Evolutionary conservation across 1,140 invertebrate species (phyloP).

Genomic region (Hypsibius dujardini): DNA sequence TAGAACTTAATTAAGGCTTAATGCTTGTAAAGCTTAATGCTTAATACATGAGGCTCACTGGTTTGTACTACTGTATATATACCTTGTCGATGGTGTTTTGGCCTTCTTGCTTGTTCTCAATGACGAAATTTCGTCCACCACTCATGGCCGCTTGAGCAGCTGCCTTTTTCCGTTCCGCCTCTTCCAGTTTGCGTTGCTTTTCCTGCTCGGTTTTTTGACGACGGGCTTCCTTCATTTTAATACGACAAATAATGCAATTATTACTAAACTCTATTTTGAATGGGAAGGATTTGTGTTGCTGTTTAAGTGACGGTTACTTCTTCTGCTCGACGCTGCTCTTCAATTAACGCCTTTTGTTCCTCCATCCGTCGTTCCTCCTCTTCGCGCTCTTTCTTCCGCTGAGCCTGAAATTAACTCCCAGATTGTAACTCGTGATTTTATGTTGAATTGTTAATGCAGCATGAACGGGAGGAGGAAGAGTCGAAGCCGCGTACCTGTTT

Average conservation of each 20-base stretch:
- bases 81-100: not conserved
- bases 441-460: not conserved
- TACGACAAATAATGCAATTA: not conserved
- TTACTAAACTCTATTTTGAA: not conserved
- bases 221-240: not conserved
- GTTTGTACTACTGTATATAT: not conserved
- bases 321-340: not conserved
- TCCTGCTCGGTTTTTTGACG: not conserved
- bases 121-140: constrained; percentile 10
- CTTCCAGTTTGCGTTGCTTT: constrained; percentile 2
- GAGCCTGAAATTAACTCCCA: not conserved
- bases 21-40: too few species aligned
- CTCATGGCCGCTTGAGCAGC: not conserved
- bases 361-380: constrained; percentile 10
- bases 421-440: not conserved
- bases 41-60: not conserved
- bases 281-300: not conserved
- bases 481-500: constrained; percentile 44
- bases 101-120: not conserved
- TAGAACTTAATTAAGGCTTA: not conserved
- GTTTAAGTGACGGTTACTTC: not conserved
- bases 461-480: not conserved
- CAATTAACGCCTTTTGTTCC: not conserved
- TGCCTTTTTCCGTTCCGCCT: constrained; percentile 15
- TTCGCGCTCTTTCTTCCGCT: constrained; percentile 5